A percentile compares a stretch with the other conserved stretches of the same genome.
Evolutionary conservation across 2,888 invertebrate species (phyloP).

Genomic region (Bimastos eiseni): DNA sequence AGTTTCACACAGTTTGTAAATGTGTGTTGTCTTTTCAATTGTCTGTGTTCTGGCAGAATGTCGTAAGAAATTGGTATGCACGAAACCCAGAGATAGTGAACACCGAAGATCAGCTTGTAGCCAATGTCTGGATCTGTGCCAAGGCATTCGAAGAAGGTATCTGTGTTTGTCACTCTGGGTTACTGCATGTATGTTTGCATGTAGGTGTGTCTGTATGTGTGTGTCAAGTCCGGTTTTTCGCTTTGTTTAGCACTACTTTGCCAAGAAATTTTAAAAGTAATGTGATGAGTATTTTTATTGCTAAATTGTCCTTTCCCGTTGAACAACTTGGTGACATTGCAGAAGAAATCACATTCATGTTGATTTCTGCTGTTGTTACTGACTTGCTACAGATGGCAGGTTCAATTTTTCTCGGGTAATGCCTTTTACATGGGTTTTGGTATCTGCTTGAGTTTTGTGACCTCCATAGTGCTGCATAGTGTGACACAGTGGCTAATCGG

Average conservation of each 20-base stretch:
- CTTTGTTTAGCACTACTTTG: not conserved
- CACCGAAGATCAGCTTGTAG: slow-evolving; percentile 58
- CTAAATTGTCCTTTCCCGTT: not conserved
- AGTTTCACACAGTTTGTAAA: too few relatives aligned
- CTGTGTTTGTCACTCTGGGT: slow-evolving; percentile 25
- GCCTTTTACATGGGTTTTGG: too few relatives aligned
- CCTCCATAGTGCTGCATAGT: too few relatives aligned
- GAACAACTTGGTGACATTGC: not conserved
- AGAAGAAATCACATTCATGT: not conserved
- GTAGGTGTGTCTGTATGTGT: too few relatives aligned
- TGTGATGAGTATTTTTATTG: not conserved
- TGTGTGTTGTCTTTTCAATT: not conserved
- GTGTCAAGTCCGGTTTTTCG: not conserved
- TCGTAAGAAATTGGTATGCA: slow-evolving; percentile 64
- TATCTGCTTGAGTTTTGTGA: too few relatives aligned
- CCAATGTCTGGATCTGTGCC: slow-evolving; percentile 56
- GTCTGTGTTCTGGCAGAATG: slow-evolving; percentile 54
- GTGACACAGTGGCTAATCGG: too few relatives aligned
- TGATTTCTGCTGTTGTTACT: too few relatives aligned
- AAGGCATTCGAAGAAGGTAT: slow-evolving; percentile 57
- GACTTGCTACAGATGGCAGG: too few relatives aligned
- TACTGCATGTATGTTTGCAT: not conserved
- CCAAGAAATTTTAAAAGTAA: not conserved
- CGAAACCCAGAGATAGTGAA: slow-evolving; percentile 60
- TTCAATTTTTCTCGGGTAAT: too few relatives aligned